Percentiles rank a stretch among this genome's conserved stretches.
Conservation (phyloP, 2,113 vertebrate genomes). For the Lathamus discolor region DNA sequence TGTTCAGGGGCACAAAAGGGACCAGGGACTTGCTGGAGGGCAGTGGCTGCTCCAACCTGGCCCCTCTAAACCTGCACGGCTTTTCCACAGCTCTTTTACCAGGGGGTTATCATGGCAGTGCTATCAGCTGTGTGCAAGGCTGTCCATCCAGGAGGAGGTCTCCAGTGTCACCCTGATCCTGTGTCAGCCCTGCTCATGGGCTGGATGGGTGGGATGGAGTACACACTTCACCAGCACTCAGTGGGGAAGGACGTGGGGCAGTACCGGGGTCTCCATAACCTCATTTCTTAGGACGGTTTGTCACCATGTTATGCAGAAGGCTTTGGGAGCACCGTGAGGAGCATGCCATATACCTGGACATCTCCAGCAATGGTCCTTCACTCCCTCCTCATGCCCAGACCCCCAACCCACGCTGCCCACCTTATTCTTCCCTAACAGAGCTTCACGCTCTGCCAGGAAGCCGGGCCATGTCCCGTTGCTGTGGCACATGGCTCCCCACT, state of each 20-base stretch:
- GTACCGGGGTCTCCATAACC: fast-evolving
- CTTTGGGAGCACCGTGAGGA: background rate
- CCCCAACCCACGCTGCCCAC: fast-evolving
- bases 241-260: background rate
- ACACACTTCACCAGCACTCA: background rate
- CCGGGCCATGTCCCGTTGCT: background rate
- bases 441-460: background rate
- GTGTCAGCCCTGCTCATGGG: background rate
- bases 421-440: background rate
- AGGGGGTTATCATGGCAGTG: background rate
- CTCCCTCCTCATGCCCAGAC: background rate
- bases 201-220: background rate
- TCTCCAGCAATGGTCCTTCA: background rate
- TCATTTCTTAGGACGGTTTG: background rate
- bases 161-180: background rate
- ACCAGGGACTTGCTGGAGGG: background rate
- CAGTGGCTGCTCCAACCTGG: background rate
- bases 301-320: background rate
- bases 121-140: background rate
- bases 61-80: background rate
- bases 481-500: background rate
- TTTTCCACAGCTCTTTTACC: background rate
- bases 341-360: background rate
- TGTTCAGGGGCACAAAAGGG: background rate
- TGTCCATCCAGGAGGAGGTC: background rate